Percentiles rank a stretch among this genome's conserved stretches.
Evolutionary conservation across 2,888 invertebrate species (phyloP).

Genomic region (Sympetrum striolatum): DNA sequence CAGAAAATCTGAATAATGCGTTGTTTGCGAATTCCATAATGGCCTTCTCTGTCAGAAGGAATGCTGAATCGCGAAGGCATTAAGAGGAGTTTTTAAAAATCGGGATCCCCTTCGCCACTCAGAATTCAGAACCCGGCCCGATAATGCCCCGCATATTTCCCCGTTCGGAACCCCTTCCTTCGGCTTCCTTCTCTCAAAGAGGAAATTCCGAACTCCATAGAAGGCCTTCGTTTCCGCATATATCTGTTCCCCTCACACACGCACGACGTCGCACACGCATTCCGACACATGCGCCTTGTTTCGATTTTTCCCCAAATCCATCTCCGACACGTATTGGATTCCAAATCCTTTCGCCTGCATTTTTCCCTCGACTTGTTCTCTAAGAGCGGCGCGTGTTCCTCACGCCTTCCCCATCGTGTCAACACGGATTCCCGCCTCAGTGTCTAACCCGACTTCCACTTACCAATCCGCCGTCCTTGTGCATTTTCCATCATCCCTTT

Average conservation of each 20-base stretch:
- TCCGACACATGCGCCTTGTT: background rate
- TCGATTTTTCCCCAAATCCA: background rate
- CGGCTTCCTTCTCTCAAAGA: background rate
- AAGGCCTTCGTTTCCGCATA: background rate
- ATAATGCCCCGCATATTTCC: background rate
- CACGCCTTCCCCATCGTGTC: background rate
- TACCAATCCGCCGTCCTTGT: no score
- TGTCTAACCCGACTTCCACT: no score
- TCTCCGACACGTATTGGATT: background rate
- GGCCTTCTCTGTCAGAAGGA: constrained; percentile 16
- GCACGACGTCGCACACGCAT: background rate
- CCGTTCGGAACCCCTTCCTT: background rate
- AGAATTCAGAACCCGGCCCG: background rate
- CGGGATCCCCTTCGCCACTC: background rate
- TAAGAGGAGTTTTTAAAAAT: background rate
- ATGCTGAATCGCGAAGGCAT: background rate
- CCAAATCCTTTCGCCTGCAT: background rate
- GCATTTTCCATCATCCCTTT: no score
- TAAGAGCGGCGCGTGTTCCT: background rate
- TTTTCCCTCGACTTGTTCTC: background rate
- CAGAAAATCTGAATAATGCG: no score
- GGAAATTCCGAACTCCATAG: background rate
- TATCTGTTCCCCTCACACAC: background rate
- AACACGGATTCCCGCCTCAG: background rate
- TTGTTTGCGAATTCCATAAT: background rate